Base-by-base conservation (phyloP, 2,888 invertebrate genomes). In the Spodoptera picta region DNA sequence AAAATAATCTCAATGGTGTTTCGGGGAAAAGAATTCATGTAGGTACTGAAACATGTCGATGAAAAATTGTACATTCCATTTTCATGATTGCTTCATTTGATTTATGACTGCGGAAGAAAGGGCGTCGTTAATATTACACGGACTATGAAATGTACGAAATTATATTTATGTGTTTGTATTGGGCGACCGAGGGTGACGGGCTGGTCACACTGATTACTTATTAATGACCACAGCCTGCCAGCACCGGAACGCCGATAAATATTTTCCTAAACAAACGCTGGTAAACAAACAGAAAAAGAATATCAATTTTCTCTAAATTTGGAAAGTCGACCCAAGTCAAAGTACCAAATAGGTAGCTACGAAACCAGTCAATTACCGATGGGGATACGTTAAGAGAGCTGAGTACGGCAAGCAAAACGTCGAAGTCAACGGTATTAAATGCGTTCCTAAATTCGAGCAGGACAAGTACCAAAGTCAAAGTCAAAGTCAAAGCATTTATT, bases 121-220 rank as follows among this genome's bases (percentile, higher is more conserved):
- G 80, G 69, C 77, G 75, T 75, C 75, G 73, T 80, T 79, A 83
- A 82, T 81, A 82, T 78, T 81, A 76, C 77, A 74, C 52, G 69
- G 49, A 65, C 71, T 71, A 65, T 64, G 68, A 64, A 69, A 79
- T 79, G 75, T 74, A 80, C 63, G 70, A 74, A 75, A 74, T 70
- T 70, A 62, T 67, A 75, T 75, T 73, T 65, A 73, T 78, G 72
- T 76, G 68, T 70, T 71, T 75, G 66, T 79, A 65, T 72, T 68
- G 61, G 67, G 65, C 63, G 65, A 64, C 62, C 51, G 67, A 65
- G 57, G 66, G 66, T 69, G 71, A 74, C 70, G 70, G 82, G 81
- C 79, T 83, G 84, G 83, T 82, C 82, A 79, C 86, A 78, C 89
- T 92, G 91, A 92, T 92, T 91, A 90, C 89, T 89, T 92, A 92